Percentiles rank a stretch among this genome's conserved stretches.
phyloP scores from a whole-genome alignment of 2,797 vertebrate species.

The Onychomys arenicola region DNA sequence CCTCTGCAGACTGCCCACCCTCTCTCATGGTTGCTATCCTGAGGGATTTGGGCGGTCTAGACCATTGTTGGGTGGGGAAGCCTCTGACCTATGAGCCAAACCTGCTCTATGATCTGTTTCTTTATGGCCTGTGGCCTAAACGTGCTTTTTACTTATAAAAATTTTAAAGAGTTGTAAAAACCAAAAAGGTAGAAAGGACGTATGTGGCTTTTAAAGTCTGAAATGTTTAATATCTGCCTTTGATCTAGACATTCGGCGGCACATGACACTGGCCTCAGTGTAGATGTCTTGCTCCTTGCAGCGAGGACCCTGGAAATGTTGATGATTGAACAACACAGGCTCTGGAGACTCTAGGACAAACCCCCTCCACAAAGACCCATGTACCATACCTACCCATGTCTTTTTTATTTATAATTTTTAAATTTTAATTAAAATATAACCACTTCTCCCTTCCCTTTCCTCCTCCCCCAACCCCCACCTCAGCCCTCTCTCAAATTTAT shows the following conservation, averaged over 20 bases:
- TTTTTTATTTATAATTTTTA: background rate
- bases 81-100: background rate
- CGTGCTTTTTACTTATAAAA: background rate
- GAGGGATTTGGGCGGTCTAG: background rate
- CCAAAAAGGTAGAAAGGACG: background rate
- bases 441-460: background rate
- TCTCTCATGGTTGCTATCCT: background rate
- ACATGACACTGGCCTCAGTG: too few species aligned
- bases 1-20: too few species aligned
- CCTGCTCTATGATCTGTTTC: background rate
- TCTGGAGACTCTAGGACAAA: too few species aligned
- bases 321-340: accelerated
- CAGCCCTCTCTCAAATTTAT: background rate
- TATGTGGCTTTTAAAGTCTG: background rate
- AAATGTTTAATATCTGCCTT: background rate
- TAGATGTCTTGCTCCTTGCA: background rate
- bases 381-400: background rate
- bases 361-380: background rate
- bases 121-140: background rate
- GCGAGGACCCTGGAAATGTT: background rate
- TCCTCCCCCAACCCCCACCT: background rate
- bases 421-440: background rate
- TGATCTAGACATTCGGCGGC: background rate
- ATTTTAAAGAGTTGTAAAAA: background rate
- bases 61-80: accelerated